Conservation (phyloP, 2,888 invertebrate genomes). For the Dryobotodes eremita region DNA sequence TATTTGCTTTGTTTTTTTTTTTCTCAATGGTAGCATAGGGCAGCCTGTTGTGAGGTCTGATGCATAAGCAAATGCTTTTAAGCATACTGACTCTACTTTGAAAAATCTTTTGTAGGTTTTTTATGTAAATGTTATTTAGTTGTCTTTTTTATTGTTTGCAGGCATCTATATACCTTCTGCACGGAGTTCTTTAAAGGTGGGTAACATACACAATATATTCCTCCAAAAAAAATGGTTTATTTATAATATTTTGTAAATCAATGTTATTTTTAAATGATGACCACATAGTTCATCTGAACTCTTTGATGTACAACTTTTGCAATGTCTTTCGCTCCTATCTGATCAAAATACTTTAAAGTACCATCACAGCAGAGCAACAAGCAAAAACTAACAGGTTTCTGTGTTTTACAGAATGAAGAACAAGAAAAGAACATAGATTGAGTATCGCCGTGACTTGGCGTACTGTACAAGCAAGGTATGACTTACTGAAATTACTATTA, state of each 20-base stretch:
- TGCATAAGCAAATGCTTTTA: conserved; percentile 76
- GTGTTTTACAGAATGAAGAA: conserved; percentile 9
- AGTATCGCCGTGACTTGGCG: not conserved
- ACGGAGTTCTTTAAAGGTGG: conserved; percentile 11
- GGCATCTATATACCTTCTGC: conserved; percentile 24
- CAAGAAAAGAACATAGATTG: not conserved
- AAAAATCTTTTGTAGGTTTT: rapidly evolving
- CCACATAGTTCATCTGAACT: conserved; percentile 82
- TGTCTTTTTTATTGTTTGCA: conserved; percentile 35
- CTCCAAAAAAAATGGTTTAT: not conserved
- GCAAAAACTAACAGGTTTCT: not conserved
- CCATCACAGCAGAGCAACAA: rapidly evolving
- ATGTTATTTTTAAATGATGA: conserved; percentile 25
- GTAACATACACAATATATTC: not conserved
- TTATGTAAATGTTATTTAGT: not conserved
- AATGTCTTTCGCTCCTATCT: conserved; percentile 91
- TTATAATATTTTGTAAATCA: not conserved
- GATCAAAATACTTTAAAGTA: conserved; percentile 66
- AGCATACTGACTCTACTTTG: conserved; percentile 76
- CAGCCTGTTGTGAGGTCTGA: conserved; percentile 83
- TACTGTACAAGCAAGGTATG: conserved; percentile 6
- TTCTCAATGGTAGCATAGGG: conserved; percentile 83
- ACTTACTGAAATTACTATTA: not conserved
- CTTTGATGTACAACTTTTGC: conserved; percentile 76
- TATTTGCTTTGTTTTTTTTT: conserved; percentile 63